These are phyloP conservation scores for Fistularia commersonii DNA, from an alignment of 2,797 vertebrate species.

Conservation along the genomic window DNA sequence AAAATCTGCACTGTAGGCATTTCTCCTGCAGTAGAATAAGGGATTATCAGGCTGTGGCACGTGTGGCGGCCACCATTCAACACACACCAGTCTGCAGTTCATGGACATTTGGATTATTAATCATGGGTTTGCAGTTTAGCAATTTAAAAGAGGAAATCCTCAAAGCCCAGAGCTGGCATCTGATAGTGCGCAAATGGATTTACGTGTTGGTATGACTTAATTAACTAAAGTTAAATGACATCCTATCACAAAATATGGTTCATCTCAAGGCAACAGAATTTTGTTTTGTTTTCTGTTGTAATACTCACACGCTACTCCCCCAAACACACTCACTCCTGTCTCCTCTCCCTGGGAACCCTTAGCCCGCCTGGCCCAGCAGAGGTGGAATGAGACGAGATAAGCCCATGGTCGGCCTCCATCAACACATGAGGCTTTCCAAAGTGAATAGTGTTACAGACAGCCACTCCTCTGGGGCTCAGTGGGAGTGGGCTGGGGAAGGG, in stretches of 20 bases:
- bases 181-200: constrained; percentile 23
- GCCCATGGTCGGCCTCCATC: constrained; percentile 69
- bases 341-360: constrained; percentile 24
- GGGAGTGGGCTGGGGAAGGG: constrained; percentile 48
- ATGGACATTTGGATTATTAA: neutral
- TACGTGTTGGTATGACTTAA: constrained; percentile 27
- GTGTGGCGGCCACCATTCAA: constrained; percentile 14
- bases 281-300: constrained; percentile 51
- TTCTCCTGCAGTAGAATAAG: constrained; percentile 48
- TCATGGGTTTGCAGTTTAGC: neutral
- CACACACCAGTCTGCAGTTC: neutral
- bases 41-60: constrained; percentile 49
- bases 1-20: constrained; percentile 53
- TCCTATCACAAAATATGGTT: constrained; percentile 49
- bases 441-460: constrained; percentile 74
- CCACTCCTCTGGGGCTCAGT: constrained; percentile 64
- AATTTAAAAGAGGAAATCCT: too few relatives aligned
- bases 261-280: constrained; percentile 42
- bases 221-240: constrained; percentile 35
- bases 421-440: constrained; percentile 69
- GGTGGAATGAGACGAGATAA: constrained; percentile 73
- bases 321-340: constrained; percentile 25
- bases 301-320: constrained; percentile 29
- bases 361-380: constrained; percentile 42
- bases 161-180: neutral